These are phyloP conservation scores for Nemoura dubitans DNA, from an alignment of 2,888 invertebrate genomes.

Conservation along the genomic window DNA sequence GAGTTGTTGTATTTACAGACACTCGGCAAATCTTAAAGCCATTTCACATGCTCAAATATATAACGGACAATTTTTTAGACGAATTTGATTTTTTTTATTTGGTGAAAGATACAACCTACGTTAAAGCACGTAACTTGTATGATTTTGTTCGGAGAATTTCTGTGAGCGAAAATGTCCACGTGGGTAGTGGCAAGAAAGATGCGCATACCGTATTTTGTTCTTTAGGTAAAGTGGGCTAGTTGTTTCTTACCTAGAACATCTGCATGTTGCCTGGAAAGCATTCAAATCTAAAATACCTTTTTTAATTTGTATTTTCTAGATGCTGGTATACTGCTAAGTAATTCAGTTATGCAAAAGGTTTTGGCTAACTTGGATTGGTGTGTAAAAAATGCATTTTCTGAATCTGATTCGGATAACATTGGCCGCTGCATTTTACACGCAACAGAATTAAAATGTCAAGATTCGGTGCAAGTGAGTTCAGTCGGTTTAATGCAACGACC, in stretches of 20 bases:
- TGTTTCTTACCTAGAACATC: not conserved
- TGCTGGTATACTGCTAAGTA: constrained; percentile 87
- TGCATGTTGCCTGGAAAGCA: not conserved
- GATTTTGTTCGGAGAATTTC: constrained; percentile 80
- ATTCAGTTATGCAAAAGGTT: constrained; percentile 82
- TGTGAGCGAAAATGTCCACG: constrained; percentile 84
- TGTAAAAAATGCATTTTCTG: constrained; percentile 83
- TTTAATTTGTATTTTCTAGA: constrained; percentile 63
- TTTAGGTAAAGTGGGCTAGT: constrained; percentile 64
- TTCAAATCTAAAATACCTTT: not conserved
- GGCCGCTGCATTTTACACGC: constrained; percentile 86
- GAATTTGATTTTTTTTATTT: constrained; percentile 94
- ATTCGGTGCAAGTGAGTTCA: constrained; percentile 64
- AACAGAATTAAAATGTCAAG: constrained; percentile 69
- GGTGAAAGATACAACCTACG: constrained; percentile 83
- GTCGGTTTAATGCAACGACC: no score
- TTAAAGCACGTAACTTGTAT: constrained; percentile 80
- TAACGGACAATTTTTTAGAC: constrained; percentile 87
- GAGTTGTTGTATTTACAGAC: constrained; percentile 89
- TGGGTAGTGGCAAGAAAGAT: constrained; percentile 73
- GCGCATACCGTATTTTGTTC: constrained; percentile 69
- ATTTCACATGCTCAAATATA: constrained; percentile 88
- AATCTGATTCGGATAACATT: constrained; percentile 84
- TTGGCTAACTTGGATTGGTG: constrained; percentile 88
- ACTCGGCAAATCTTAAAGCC: constrained; percentile 78